Base-by-base conservation (phyloP, 2,113 vertebrate genomes). In the Hemicordylus capensis region DNA sequence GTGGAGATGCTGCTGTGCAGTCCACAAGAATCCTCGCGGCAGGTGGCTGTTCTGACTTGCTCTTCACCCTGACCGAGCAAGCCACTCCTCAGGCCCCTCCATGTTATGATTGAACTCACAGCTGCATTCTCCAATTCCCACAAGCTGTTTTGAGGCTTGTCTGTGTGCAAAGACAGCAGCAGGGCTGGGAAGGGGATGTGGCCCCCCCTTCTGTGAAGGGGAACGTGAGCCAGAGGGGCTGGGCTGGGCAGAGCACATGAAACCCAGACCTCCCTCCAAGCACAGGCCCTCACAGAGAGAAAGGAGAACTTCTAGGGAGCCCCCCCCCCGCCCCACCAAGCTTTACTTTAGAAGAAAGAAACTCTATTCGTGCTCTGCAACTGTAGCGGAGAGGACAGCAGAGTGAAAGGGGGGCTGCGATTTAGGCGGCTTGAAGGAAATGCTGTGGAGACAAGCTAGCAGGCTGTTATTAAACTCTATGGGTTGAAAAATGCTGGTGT, bases 151-250 rank as follows among this genome's bases (percentile, higher is more conserved):
- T 69, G 81, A 0, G 1, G 59, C 63, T 66, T 42, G 0, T 88
- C 83, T 84, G 89, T 48, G 63, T 85, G 56, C 24, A 83, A 69
- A 48, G 19, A 51, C 78, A 76, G 46, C 0, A 6, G 72, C 86
- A 86, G 84, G 81, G 86, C 80, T 80, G 24, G 31, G 51, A 85
- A 84, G 76, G n/a, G 34, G 1, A 44, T 61, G 22, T 12, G 51
- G 85, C 76, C 93, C 92, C 81, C 86, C 84, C 20, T 73, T 31
- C 56, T 46, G 83, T 69, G 81, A 76, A 88, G 56, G 87, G 91
- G 91, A 95, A 73, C 61, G 67, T 61, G 2, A 19, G 48, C 34
- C 54, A 28, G 59, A 76, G 78, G 84, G 22, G 51, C 70, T 59
- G 1, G 0, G 56, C 48, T 85, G 76, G 1, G 9, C 85, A 14